These are phyloP conservation scores for Spilosoma lubricipeda DNA, from an alignment of 2,888 invertebrate genomes.

Conservation along the genomic window DNA sequence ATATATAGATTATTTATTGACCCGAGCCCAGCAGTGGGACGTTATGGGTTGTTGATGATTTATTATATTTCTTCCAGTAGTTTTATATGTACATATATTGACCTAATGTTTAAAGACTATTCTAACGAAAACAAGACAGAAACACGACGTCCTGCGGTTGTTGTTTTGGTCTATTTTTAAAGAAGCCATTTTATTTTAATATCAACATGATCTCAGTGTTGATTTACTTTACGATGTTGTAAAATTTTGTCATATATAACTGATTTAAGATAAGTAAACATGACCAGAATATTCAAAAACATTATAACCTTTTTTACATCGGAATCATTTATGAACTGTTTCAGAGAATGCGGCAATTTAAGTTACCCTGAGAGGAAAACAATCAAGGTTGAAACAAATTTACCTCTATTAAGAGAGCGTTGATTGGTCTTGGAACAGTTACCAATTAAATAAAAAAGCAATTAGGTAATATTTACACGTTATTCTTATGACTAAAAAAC, in stretches of 20 bases:
- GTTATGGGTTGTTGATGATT: no score
- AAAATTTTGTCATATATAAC: no score
- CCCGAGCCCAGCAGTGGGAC: no score
- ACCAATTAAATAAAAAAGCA: neutral
- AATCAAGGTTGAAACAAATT: conserved; percentile 22
- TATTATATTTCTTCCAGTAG: neutral
- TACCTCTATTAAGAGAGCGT: conserved; percentile 27
- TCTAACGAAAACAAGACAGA: neutral
- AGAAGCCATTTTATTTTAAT: no score
- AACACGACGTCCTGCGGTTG: neutral
- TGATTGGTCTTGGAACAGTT: conserved; percentile 15
- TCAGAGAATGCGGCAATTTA: neutral
- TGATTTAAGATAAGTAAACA: neutral
- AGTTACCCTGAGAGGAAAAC: neutral
- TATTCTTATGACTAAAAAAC: conserved; percentile 16
- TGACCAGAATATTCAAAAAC: neutral
- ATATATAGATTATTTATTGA: no score
- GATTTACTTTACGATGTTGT: no score
- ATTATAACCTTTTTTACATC: neutral
- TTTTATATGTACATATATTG: no score
- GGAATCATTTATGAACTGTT: neutral
- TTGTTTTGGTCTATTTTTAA: neutral
- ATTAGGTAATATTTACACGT: neutral
- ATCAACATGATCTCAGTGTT: no score
- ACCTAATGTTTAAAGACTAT: no score